A percentile compares a stretch with the other conserved stretches of the same genome.
Evolutionary conservation across 1,140 invertebrate genomes (phyloP).

Genomic region (Apis cerana): DNA sequence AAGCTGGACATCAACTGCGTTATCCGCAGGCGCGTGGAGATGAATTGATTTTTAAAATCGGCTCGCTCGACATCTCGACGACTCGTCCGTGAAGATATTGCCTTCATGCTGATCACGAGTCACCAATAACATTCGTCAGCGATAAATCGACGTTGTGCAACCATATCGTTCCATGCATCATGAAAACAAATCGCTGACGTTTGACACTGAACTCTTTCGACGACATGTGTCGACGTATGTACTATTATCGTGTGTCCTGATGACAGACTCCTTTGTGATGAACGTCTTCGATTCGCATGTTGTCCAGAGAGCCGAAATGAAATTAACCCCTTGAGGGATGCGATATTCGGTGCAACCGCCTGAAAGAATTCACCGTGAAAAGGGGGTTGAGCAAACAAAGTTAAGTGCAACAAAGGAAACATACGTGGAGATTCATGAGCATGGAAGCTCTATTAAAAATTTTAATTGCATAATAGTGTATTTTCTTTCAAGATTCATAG

Average conservation of each 20-base stretch:
- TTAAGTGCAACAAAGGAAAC: constrained; percentile 16
- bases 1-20: not conserved
- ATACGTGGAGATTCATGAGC: not conserved
- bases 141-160: constrained; percentile 48
- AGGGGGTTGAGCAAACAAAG: constrained; percentile 2
- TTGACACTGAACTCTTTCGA: constrained; percentile 48
- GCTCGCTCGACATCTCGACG: not conserved
- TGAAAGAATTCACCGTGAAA: constrained; percentile 10
- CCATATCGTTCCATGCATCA: constrained; percentile 15
- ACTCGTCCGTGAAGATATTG: constrained; percentile 8
- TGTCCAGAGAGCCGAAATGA: not conserved
- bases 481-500: not conserved
- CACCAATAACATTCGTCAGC: constrained; percentile 36
- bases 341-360: not conserved
- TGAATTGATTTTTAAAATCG: constrained; percentile 35
- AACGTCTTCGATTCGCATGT: not conserved
- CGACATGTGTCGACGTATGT: not conserved
- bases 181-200: constrained; percentile 52
- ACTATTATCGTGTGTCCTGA: too few relatives aligned
- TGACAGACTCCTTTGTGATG: not conserved
- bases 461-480: not conserved
- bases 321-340: constrained; percentile 20
- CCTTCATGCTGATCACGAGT: constrained; percentile 17
- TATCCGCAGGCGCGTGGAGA: constrained; percentile 3
- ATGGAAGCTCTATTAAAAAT: not conserved